Conservation (phyloP, 2,113 vertebrate species). For the Daboia siamensis region DNA sequence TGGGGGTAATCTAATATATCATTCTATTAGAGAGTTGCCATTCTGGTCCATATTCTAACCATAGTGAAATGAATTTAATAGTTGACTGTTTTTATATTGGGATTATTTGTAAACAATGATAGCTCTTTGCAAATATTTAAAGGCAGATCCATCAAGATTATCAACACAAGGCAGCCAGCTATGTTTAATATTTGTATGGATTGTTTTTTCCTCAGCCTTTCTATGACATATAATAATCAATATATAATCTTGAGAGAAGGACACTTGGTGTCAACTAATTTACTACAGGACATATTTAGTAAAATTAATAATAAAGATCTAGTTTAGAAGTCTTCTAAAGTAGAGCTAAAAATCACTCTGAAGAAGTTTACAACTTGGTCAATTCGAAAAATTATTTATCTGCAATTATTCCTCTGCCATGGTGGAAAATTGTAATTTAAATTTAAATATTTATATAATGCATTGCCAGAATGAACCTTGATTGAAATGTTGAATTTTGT, state of each 20-base stretch:
- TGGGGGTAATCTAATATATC: background rate
- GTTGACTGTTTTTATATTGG: background rate
- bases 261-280: background rate
- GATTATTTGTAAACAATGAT: background rate
- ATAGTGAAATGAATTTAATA: background rate
- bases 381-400: background rate
- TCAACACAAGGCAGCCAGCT: background rate
- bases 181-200: background rate
- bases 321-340: background rate
- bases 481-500: background rate
- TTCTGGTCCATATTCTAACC: background rate
- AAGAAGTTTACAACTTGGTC: background rate
- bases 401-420: background rate
- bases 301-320: background rate
- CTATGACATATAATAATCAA: background rate
- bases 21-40: background rate
- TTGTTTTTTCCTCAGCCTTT: background rate
- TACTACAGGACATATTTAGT: background rate
- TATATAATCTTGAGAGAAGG: background rate
- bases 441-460: background rate
- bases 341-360: background rate
- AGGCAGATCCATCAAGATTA: background rate
- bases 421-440: background rate
- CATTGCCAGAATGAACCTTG: background rate
- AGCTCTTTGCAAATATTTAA: background rate